phyloP scores from a whole-genome alignment of 2,113 vertebrate genomes.

The Marmota monax region DNA sequence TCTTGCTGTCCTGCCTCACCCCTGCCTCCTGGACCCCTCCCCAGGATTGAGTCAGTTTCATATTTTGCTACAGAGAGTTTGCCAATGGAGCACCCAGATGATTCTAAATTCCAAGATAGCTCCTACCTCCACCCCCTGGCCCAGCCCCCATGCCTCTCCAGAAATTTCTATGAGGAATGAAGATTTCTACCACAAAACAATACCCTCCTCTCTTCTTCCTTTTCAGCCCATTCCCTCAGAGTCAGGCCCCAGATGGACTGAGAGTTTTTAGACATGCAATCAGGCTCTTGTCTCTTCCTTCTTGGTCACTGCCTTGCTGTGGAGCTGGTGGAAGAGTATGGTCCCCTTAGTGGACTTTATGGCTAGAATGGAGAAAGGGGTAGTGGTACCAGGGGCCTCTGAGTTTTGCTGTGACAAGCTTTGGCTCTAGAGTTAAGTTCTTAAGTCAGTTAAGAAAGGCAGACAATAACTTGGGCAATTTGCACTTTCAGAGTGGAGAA shows the following conservation, averaged over 20 bases:
- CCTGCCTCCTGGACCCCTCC: neutral
- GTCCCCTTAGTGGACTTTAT: neutral
- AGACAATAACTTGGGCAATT: neutral
- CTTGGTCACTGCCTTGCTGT: neutral
- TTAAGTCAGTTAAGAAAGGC: neutral
- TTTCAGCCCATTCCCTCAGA: neutral
- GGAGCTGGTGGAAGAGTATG: neutral
- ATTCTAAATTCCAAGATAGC: neutral
- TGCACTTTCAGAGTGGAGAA: neutral
- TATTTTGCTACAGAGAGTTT: constrained; percentile 55
- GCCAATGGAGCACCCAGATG: neutral
- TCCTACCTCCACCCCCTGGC: neutral
- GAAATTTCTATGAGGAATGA: constrained; percentile 40
- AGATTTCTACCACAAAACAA: constrained; percentile 35
- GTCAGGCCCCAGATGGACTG: neutral
- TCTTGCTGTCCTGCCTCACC: neutral
- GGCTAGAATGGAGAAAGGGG: neutral
- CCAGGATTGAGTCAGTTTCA: neutral
- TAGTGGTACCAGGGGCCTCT: neutral
- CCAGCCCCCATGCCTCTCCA: neutral
- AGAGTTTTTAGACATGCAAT: constrained; percentile 12
- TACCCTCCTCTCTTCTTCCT: neutral
- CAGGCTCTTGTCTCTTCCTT: neutral
- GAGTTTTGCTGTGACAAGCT: neutral
- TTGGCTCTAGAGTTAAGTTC: neutral